Evolutionary conservation across 2,888 invertebrate species (phyloP).

Genomic region (Steinernema carpocapsae): DNA sequence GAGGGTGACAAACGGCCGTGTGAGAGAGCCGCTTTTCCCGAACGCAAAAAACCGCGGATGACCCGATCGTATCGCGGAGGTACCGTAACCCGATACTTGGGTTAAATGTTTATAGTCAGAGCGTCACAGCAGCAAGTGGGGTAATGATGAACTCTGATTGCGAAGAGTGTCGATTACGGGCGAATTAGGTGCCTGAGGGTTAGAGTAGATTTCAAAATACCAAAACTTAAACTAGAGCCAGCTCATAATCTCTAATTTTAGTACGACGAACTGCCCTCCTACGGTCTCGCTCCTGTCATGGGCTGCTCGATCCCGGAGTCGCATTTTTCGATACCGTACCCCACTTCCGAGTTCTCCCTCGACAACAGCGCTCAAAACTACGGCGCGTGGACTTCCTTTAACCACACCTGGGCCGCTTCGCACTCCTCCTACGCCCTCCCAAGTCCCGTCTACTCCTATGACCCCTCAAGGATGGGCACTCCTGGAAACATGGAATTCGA

Average conservation of each 20-base stretch:
- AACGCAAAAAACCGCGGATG: not conserved
- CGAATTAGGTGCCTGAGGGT: not conserved
- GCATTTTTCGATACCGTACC: not conserved
- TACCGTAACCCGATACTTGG: conserved; percentile 22
- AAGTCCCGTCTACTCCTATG: conserved; percentile 11
- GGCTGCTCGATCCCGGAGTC: not conserved
- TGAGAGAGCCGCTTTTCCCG: conserved; percentile 6
- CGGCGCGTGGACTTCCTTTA: not conserved
- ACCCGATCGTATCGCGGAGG: conserved; percentile 19
- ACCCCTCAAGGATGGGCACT: not conserved
- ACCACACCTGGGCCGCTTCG: conserved; percentile 9
- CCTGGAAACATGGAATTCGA: not conserved
- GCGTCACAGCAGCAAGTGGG: conserved; percentile 13
- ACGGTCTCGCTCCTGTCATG: not conserved
- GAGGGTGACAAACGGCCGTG: conserved; percentile 26
- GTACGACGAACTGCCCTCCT: conserved; percentile 17
- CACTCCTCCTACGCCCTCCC: conserved; percentile 18
- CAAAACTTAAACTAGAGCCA: not conserved
- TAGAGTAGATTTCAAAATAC: not conserved
- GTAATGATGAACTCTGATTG: conserved; percentile 3
- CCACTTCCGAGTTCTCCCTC: not conserved
- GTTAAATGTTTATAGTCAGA: conserved; percentile 1
- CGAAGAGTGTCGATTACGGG: not conserved
- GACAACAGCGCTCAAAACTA: not conserved
- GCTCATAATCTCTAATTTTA: not conserved